A percentile compares a stretch with the other conserved stretches of the same genome.
phyloP scores from a whole-genome alignment of 2,113 vertebrate species.

The Cyanoderma ruficeps region DNA sequence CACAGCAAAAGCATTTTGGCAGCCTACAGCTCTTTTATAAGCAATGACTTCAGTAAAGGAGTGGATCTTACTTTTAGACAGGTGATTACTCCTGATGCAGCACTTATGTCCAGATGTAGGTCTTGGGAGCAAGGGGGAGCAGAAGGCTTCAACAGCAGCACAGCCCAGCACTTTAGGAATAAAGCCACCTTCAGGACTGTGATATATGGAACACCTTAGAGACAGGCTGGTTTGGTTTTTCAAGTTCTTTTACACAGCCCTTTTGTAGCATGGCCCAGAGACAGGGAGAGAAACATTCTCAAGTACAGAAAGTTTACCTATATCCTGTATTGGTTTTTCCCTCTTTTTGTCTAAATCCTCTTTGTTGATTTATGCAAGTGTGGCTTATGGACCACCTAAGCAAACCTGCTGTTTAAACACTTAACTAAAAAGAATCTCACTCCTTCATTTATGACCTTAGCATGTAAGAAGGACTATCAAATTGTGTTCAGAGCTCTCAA shows the following conservation, averaged over 20 bases:
- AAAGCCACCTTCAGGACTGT: constrained; percentile 65
- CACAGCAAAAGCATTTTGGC: background rate
- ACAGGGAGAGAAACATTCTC: background rate
- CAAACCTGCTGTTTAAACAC: background rate
- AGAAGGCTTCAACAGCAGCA: constrained; percentile 23
- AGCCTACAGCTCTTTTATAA: background rate
- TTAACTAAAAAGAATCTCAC: background rate
- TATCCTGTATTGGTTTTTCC: background rate
- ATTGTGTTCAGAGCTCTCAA: background rate
- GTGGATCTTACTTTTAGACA: constrained; percentile 66
- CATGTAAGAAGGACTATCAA: background rate
- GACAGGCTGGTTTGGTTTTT: constrained; percentile 77
- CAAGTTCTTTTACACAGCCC: constrained; percentile 70
- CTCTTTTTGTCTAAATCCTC: background rate
- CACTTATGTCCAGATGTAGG: constrained; percentile 41
- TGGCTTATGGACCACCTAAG: background rate
- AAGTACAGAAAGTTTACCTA: constrained; percentile 52
- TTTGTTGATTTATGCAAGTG: background rate
- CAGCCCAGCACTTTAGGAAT: constrained; percentile 28
- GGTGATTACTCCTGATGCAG: background rate
- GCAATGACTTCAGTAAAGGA: constrained; percentile 1
- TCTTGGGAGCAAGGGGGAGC: constrained; percentile 33
- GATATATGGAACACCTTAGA: constrained; percentile 66
- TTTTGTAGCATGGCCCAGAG: constrained; percentile 51
- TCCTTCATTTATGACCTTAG: background rate